Evolutionary conservation across 2,797 vertebrate genomes (phyloP), one percentile per base, ranked within the genome.

Genomic region (Lycodopsis pacificus): DNA sequence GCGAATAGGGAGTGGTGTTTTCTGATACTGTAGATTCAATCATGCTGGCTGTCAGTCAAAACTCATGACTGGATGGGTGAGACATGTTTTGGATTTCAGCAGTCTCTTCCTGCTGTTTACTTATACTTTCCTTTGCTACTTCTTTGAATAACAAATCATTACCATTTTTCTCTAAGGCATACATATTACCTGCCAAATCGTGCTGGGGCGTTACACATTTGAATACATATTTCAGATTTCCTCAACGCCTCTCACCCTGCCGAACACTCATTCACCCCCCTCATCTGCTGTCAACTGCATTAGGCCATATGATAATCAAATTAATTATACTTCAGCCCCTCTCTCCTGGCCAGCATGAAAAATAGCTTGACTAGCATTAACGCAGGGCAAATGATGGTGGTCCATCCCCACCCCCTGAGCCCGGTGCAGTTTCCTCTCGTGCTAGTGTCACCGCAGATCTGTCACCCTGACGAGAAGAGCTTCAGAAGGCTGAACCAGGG

Each of bases 301-400:
- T 94, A 95, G 83, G 87, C 92, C 93, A 89, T 94, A 94, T 94
- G 94, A 95, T 95, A 95, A 96, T 96, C 93, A 93, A 94, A 95
- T 95, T 95, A 95, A 96, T 96, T 95, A 95, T 94, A 94, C 94
- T 92, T 84, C 93, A 93, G 82, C 91, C 91, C 88, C 92, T 90
- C 89, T 92, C 88, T 93, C 88, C 85, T 92, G 83, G 88, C 90
- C 88, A 87, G 89, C 91, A 93, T 89, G 85, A 91, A 90, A 92
- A 94, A 90, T 93, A 94, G 93, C 94, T 94, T 92, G 94, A 94
- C 92, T 93, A 95, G 93, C 93, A 91, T 95, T 93, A 95, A 95
- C 92, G 88, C 89, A 93, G 94, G 94, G 93, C 94, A 94, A 94
- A 94, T 93, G 86, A 93, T 87, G 90, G 91, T 88, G 89, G 89